Base-by-base conservation (phyloP, 1,140 invertebrate genomes). In the Anthonomus grandis region DNA sequence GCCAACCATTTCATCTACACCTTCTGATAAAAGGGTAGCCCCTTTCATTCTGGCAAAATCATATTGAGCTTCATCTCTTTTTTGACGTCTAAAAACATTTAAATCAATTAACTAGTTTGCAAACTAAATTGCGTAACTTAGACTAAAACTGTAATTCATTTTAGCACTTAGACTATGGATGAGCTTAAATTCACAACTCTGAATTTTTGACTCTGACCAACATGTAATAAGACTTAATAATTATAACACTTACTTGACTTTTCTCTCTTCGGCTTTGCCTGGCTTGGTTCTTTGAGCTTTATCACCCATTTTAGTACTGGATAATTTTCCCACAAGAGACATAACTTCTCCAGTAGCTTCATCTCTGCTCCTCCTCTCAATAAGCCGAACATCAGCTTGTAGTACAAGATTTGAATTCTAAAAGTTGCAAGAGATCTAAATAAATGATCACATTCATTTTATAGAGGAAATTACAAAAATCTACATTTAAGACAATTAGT, bases 351-450 rank as follows among this genome's bases (percentile, higher is more conserved):
- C 97, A 0, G 97, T 99, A 2, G 97, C 93, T 79, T 99, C 97
- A 96, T 99, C 97, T 72, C 95, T 80, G 41, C 93, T 92, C 61
- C 96, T 83, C 65, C 94, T 79, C 78, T 99, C 97, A 65, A 99
- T 99, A 5, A 98, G 83, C 42, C 96, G 87, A 31, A 97, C 92
- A 81, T 99, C 97, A 66, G 96, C 96, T 95, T 98, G 95, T 64
- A 99, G 79, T 50, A 99, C 97, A 77, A 99, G 87, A 85, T 99
- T 99, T 0, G 97, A 99, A 76, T 99, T 99, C 94, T 97, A 76
- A 55, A 83, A 81, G 57, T 25, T 17, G n/a, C 4, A 22, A 15
- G 5, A 31, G n/a, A 31, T 31, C 6, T 31, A 31, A 6, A n/a
- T 47, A 27, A 13, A 25, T 15, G 15, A 17, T 27, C 23, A 46